Evolutionary conservation across 64 coral and sea anemone species (phyloP), one percentile per base, ranked within the genome.

Genomic region (Dendrophyllia cribrosa): DNA sequence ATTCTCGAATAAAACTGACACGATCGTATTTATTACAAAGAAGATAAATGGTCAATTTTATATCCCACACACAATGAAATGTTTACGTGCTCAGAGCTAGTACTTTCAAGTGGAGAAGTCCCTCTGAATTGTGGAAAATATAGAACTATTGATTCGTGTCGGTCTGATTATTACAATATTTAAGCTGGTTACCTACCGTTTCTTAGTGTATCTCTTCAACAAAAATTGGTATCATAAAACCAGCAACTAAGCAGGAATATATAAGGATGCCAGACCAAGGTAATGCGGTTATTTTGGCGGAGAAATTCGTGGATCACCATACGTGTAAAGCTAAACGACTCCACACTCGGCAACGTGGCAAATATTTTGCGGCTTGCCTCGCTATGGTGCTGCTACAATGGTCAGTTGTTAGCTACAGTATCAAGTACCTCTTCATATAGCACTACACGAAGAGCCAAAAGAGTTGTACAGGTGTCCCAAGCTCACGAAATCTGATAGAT

Each of bases 331-430:
- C 34, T 22, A 43, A 43, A 11, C 60, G 26, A 67, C 61, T 84
- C 46, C 80, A 68, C 80, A 23, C 61, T 67, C 80, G 45, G 45
- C 80, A 84, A 84, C 80, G 80, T 84, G 80, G 80, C 80, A 84
- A 84, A 84, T 84, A 84, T 49, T 84, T 77, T 21, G 62, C 34
- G 34, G 34, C 34, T 34, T 34, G 34, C 34, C 34, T 34, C 34
- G 34, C 34, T 34, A 34, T 34, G 34, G 34, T 34, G 34, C 34
- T 34, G 34, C 34, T 34, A 34, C 34, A 34, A 34, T 34, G 34
- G 34, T 34, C 34, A 34, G 34, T 34, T 34, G 34, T 34, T 34
- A 34, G 34, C 34, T 34, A 34, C 34, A 34, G 34, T 34, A 34
- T 34, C 34, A 34, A 34, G 34, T 34, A 34, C 34, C 34, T 1